These are phyloP conservation scores for Sorex fumeus DNA, from an alignment of 2,113 vertebrate species.

Conservation along the genomic window DNA sequence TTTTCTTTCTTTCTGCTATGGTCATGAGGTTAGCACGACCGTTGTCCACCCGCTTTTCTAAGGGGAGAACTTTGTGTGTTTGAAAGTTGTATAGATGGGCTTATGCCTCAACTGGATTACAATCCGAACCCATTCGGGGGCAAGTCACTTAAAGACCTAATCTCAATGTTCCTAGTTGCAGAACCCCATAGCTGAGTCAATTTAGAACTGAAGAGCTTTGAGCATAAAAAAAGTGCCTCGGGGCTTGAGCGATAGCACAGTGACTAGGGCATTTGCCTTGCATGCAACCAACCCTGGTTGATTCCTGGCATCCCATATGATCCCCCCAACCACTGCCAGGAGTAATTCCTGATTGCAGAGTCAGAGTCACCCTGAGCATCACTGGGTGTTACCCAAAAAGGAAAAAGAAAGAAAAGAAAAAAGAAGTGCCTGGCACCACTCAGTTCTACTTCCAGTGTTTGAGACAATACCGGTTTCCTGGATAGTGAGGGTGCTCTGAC, in stretches of 20 bases:
- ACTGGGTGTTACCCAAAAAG: too few relatives aligned
- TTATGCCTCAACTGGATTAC: background rate
- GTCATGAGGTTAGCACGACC: background rate
- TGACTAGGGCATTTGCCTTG: too few relatives aligned
- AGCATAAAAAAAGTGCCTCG: background rate
- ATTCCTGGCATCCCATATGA: too few relatives aligned
- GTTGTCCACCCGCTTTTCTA: background rate
- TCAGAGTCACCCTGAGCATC: too few relatives aligned
- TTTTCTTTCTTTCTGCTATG: background rate
- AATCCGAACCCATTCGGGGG: background rate
- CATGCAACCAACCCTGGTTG: too few relatives aligned
- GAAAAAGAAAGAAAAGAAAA: too few relatives aligned
- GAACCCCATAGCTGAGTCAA: background rate
- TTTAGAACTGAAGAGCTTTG: background rate
- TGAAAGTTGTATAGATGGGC: background rate
- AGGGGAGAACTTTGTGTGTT: background rate
- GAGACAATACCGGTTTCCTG: too few relatives aligned
- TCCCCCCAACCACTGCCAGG: too few relatives aligned
- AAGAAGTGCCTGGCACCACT: background rate
- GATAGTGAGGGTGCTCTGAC: fast-evolving
- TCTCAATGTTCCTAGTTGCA: conserved; percentile 13
- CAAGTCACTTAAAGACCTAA: background rate
- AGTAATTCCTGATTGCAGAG: too few relatives aligned
- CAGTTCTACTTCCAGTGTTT: background rate
- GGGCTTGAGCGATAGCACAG: too few relatives aligned